phyloP scores from a whole-genome alignment of 2,113 vertebrate species.

The Paracanthobrama guichenoti region DNA sequence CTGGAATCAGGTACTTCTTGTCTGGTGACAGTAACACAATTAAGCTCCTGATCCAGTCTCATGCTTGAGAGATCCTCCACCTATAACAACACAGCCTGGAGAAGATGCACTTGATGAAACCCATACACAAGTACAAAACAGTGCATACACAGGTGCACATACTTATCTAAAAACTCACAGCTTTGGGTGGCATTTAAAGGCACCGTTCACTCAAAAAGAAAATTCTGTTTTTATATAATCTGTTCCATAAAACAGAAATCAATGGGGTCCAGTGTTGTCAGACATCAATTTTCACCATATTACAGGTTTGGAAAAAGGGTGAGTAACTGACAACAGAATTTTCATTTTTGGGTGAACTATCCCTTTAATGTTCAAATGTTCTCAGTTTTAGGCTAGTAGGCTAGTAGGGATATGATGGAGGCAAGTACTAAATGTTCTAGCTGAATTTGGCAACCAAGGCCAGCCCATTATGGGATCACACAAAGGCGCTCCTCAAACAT shows the following conservation, averaged over 20 bases:
- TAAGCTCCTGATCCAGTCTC: conserved; percentile 69
- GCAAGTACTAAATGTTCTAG: neutral
- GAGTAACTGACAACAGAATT: neutral
- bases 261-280: neutral
- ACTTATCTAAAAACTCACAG: neutral
- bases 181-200: neutral
- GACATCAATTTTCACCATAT: neutral
- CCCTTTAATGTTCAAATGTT: neutral
- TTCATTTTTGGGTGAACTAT: neutral
- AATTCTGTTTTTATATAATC: no score
- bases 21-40: conserved; percentile 78
- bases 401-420: neutral
- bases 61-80: conserved; percentile 80
- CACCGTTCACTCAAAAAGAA: neutral
- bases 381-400: neutral
- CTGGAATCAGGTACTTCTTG: conserved; percentile 69
- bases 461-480: conserved; percentile 33
- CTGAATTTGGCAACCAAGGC: conserved; percentile 13
- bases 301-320: neutral
- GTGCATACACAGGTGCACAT: neutral
- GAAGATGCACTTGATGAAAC: conserved; percentile 62
- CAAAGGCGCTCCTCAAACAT: conserved; percentile 51
- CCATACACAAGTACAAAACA: conserved; percentile 50
- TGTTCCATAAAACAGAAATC: no score
- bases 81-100: conserved; percentile 75